phyloP scores from a whole-genome alignment of 2,113 vertebrate genomes.

The Egretta garzetta region DNA sequence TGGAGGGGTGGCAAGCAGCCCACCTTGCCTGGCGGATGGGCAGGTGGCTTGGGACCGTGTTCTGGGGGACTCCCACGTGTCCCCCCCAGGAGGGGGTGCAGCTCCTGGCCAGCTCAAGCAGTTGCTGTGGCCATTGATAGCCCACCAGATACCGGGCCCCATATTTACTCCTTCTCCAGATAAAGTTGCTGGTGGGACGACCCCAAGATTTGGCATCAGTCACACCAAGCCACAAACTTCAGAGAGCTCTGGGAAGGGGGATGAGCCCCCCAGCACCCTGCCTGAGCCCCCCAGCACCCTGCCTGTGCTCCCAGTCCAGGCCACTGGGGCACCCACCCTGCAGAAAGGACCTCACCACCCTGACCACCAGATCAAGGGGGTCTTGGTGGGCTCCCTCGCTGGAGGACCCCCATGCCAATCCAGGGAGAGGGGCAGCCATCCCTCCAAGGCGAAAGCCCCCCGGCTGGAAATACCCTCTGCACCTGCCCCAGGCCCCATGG shows the following conservation, averaged over 20 bases:
- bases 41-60: background rate
- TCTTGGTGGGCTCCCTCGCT: background rate
- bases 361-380: accelerated
- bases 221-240: background rate
- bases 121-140: background rate
- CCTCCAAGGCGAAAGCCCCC: background rate
- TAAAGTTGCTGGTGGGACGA: background rate
- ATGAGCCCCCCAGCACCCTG: background rate
- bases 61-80: background rate
- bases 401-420: no score
- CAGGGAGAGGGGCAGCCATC: accelerated
- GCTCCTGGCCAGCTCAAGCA: background rate
- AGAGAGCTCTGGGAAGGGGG: background rate
- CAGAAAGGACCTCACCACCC: background rate
- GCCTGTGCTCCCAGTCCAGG: background rate
- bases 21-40: accelerated
- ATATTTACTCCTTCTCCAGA: background rate
- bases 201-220: background rate
- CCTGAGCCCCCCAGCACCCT: background rate
- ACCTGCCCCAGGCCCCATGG: background rate
- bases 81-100: background rate
- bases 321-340: background rate
- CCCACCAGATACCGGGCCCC: accelerated
- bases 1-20: accelerated
- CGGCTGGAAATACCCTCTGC: accelerated